Conservation (phyloP, 2,797 vertebrate species). For the Coracias cyanogaster region DNA sequence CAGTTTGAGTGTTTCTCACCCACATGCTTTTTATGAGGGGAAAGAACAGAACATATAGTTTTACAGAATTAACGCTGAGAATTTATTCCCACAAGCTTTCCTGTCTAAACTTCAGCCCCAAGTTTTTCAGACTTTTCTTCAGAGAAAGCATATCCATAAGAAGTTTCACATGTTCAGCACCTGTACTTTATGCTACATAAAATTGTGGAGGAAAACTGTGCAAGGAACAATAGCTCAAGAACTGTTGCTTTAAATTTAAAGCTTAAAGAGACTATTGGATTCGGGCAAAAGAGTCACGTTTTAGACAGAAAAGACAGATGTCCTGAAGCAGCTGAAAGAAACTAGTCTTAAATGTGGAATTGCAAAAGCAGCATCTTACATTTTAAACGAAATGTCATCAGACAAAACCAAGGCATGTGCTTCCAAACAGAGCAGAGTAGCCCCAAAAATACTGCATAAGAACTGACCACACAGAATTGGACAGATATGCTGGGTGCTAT, state of each 20-base stretch:
- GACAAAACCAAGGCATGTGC: background rate
- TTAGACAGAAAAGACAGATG: background rate
- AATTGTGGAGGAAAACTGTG: background rate
- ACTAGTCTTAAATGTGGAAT: background rate
- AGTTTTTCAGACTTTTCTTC: background rate
- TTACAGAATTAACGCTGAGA: background rate
- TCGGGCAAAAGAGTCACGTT: background rate
- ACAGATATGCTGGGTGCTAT: background rate
- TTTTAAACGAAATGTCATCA: background rate
- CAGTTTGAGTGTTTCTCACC: background rate
- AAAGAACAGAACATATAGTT: background rate
- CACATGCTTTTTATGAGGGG: background rate
- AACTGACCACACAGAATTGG: background rate
- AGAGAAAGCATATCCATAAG: background rate
- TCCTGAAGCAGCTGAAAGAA: background rate
- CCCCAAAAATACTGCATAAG: background rate
- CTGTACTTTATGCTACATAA: background rate
- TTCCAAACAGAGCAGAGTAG: background rate
- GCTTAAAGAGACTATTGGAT: background rate
- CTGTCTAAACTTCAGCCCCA: background rate
- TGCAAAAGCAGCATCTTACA: background rate
- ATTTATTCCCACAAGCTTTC: background rate
- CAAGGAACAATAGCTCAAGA: background rate
- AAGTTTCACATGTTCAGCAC: background rate
- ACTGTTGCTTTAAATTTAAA: background rate